Base-by-base conservation (phyloP, 1,140 invertebrate species). In the Piezodorus guildinii region DNA sequence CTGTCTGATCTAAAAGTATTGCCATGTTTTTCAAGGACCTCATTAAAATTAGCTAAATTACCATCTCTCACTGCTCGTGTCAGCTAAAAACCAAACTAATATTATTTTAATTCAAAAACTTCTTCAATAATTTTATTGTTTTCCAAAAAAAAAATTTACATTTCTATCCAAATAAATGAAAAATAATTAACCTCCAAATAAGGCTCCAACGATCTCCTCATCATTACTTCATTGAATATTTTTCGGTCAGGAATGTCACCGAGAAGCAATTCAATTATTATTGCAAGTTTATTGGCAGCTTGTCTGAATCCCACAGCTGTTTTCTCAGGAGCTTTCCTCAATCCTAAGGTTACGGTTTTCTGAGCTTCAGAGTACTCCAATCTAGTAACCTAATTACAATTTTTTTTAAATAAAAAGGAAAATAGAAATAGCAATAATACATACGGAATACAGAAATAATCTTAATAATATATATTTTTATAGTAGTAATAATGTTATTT, bases 1-100 rank as follows among this genome's bases (percentile, higher is more conserved):
- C 23, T 19, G 15, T 56, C 52, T 23, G 17, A 23, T 8, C 52
- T 21, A 56, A 56, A 56, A 16, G 14, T 56, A 16, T 56, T 25
- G 23, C 52, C 23, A 56, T 56, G 23, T 25, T 9, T 56, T 23
- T 56, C 52, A 27, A 56, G 52, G 15, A 56, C 52, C 17, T 23
- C 17, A 56, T n/a, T 25, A 25, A 56, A 56, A 25, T 21, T 56
- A 19, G 15, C 15, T 56, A 56, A 56, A 15, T 56, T 25, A 15
- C 52, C 52, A 56, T 56, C 52, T 23, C 52, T 19, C 5, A 56
- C 52, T 56, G 52, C 52, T 15, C 23, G 52, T 56, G 52, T 56
- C 1, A 56, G 19, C 52, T 56, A 56, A 16, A 56, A 56, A 56
- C 27, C 9, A 27, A 23, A 27, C 9, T 10, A 23, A 23, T 10